phyloP scores from a whole-genome alignment of 2,888 invertebrate genomes.

The Melipona bicolor region DNA sequence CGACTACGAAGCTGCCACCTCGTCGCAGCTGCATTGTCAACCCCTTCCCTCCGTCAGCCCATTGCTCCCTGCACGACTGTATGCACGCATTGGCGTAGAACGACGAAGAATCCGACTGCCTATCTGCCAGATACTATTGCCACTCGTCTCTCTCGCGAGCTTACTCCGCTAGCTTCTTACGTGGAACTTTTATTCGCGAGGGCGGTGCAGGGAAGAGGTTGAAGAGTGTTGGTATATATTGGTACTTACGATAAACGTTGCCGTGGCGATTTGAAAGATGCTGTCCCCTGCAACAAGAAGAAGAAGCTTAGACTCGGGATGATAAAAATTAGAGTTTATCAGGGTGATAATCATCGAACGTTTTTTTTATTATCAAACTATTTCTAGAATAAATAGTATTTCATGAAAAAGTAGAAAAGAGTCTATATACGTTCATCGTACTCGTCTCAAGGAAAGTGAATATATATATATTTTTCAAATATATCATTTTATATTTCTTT shows the following conservation, averaged over 20 bases:
- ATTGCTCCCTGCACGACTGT: conserved; percentile 60
- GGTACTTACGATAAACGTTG: conserved; percentile 81
- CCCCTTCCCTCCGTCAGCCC: conserved; percentile 54
- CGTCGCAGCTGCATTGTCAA: conserved; percentile 74
- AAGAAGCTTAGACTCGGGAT: background rate
- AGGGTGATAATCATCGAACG: too few species aligned
- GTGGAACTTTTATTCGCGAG: background rate
- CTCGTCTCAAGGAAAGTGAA: too few species aligned
- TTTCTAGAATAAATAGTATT: too few species aligned
- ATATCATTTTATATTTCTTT: too few species aligned
- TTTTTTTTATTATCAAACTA: too few species aligned
- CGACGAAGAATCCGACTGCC: conserved; percentile 48
- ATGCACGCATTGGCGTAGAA: conserved; percentile 75
- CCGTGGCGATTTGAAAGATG: conserved; percentile 81
- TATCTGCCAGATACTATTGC: too few species aligned
- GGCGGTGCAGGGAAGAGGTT: background rate
- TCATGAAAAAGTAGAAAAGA: too few species aligned
- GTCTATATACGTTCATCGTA: too few species aligned
- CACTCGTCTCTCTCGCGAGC: background rate
- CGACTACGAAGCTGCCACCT: conserved; percentile 64
- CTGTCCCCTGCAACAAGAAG: conserved; percentile 77
- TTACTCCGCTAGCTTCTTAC: background rate
- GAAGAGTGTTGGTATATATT: background rate
- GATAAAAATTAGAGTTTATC: too few species aligned
- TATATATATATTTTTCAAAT: too few species aligned